phyloP scores from a whole-genome alignment of 2,797 vertebrate species.

The Brachyrhaphis roseni region DNA sequence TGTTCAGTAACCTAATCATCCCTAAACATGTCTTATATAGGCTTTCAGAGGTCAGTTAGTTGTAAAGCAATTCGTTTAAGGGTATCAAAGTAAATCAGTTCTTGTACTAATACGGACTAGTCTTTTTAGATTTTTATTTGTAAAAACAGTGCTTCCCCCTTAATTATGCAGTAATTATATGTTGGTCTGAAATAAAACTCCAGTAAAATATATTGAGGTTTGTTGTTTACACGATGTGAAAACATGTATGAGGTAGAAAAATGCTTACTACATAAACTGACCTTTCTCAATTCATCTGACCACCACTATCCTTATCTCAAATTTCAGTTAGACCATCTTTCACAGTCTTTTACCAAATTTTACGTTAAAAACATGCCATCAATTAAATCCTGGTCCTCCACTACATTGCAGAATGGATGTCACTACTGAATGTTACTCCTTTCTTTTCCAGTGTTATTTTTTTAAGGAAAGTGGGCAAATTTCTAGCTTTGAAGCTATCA shows the following conservation, averaged over 20 bases:
- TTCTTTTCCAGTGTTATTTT: background rate
- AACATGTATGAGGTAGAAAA: background rate
- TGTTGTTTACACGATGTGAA: background rate
- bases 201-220: background rate
- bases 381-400: background rate
- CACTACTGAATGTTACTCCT: background rate
- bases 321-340: background rate
- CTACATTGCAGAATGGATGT: background rate
- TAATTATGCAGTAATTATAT: background rate
- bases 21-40: too few species aligned
- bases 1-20: background rate
- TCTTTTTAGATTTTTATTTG: background rate
- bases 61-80: background rate
- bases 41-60: background rate
- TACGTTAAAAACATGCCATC: background rate
- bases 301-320: background rate
- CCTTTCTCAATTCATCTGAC: background rate
- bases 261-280: background rate
- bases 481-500: constrained; percentile 44
- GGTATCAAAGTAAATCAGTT: background rate
- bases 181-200: background rate
- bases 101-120: background rate
- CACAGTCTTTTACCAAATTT: background rate
- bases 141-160: background rate
- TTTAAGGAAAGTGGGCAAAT: constrained; percentile 34